phyloP scores from a whole-genome alignment of 2,888 invertebrate genomes.

The Caenorhabditis sinica region DNA sequence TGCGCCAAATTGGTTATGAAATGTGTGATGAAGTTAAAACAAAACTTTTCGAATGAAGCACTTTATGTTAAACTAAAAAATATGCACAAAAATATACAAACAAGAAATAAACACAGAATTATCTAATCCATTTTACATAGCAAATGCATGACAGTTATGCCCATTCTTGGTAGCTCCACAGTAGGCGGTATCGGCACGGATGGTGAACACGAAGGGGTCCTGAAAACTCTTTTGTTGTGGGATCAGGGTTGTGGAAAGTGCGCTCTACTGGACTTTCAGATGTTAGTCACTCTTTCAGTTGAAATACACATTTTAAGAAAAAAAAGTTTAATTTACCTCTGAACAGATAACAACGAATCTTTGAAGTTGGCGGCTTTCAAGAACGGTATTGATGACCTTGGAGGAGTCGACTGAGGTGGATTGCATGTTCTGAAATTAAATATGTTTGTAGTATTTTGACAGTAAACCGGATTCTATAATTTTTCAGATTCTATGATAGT shows the following conservation, averaged over 20 bases:
- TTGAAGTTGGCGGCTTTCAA: constrained; percentile 42
- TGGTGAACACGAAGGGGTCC: constrained; percentile 62
- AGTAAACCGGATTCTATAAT: too few relatives aligned
- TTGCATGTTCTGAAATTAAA: constrained; percentile 60
- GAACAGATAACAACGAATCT: constrained; percentile 60
- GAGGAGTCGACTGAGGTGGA: constrained; percentile 47
- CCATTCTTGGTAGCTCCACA: constrained; percentile 63
- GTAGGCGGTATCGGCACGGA: constrained; percentile 62
- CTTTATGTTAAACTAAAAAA: too few relatives aligned
- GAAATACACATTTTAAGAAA: background rate
- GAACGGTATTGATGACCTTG: constrained; percentile 48
- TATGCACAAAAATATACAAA: constrained; percentile 12
- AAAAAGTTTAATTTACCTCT: constrained; percentile 10
- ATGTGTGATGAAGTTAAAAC: too few relatives aligned
- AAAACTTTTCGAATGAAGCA: too few relatives aligned
- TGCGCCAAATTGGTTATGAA: too few relatives aligned
- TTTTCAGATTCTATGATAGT: too few relatives aligned
- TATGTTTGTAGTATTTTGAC: too few relatives aligned
- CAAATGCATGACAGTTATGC: constrained; percentile 65
- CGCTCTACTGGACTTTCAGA: too few relatives aligned
- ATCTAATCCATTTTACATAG: constrained; percentile 23
- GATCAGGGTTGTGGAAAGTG: background rate
- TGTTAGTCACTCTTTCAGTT: too few relatives aligned
- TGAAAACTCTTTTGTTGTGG: background rate
- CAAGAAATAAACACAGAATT: background rate